Evolutionary conservation across 1,140 invertebrate genomes (phyloP).

Genomic region (Trachymyrmex septentrionalis): DNA sequence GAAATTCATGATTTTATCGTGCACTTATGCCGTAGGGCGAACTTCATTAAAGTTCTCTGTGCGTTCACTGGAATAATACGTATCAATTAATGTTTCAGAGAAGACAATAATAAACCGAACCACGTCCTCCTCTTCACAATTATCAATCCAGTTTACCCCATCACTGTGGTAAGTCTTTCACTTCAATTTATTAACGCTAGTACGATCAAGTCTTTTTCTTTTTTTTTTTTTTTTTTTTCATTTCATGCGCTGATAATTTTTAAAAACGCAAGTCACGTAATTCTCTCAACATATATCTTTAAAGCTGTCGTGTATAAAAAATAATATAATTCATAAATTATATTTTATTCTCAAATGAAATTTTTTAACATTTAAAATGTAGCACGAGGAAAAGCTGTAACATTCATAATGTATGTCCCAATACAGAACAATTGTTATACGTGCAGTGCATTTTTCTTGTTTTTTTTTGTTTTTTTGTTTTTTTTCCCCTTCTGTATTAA

Average conservation of each 20-base stretch:
- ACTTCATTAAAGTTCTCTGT: slow-evolving; percentile 19
- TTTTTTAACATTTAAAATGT: not conserved
- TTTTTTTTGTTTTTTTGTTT: slow-evolving; percentile 14
- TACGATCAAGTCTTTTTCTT: not conserved
- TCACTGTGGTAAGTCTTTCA: slow-evolving; percentile 96
- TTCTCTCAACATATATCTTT: not conserved
- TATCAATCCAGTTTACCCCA: slow-evolving; percentile 98
- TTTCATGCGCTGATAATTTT: not conserved
- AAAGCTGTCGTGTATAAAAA: not conserved
- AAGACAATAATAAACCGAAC: slow-evolving; percentile 91
- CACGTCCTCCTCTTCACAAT: slow-evolving; percentile 98
- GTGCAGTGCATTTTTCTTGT: not conserved
- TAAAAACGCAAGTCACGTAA: not conserved
- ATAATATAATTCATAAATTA: slow-evolving; percentile 7
- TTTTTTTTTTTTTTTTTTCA: not conserved
- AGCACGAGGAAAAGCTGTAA: not conserved
- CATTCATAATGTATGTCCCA: not conserved
- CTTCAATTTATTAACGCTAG: slow-evolving; percentile 20
- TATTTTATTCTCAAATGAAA: not conserved
- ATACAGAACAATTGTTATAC: not conserved
- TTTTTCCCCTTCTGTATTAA: not conserved
- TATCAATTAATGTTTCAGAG: slow-evolving; percentile 79
- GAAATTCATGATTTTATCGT: slow-evolving; percentile 28
- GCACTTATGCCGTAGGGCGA: slow-evolving; percentile 16
- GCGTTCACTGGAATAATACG: slow-evolving; percentile 33